Base-by-base conservation (phyloP, 2,797 vertebrate genomes). In the Sarcoramphus papa region DNA sequence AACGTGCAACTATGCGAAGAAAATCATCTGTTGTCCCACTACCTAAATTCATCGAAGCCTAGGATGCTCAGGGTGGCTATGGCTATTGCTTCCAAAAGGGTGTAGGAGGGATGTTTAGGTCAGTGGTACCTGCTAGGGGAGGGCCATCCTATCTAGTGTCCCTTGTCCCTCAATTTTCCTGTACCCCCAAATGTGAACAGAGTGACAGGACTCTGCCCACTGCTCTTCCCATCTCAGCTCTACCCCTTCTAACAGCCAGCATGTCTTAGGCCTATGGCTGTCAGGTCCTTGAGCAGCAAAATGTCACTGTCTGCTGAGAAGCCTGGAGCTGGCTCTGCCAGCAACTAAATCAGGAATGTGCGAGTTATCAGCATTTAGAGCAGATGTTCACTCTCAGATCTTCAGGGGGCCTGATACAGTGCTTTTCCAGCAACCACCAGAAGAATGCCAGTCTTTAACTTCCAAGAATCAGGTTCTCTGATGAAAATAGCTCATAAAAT, bases 1-100 rank as follows among this genome's bases (percentile, higher is more conserved):
- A 54, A 25, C 0, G 0, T 5, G 21, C 30, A 78, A 24, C 14
- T 59, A 23, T 15, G 19, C 14, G 57, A 82, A 63, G 48, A 84
- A 93, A 86, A 37, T 45, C 0, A 16, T 53, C 51, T 65, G 3
- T 35, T 37, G 15, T 80, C 23, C 22, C 37, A 19, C 27, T 40
- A 22, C 33, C 2, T 47, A 63, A 77, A 67, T 47, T 54, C 7
- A 37, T 48, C 11, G 15, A 72, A 76, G 19, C 16, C 45, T 40
- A 35, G 27, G 14, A 45, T 2, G 1, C 7, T 85, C 31, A 48
- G 8, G 9, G 11, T 51, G 45, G 20, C 20, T 68, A 20, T 41
- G 62, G 53, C 12, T 77, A 47, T 35, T 17, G 17, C 41, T 84
- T 91, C 45, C 74, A 63, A 64, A 84, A 59, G 13, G 5, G 9